Evolutionary conservation across 2,113 vertebrate species (phyloP).

Genomic region (Mus pahari): DNA sequence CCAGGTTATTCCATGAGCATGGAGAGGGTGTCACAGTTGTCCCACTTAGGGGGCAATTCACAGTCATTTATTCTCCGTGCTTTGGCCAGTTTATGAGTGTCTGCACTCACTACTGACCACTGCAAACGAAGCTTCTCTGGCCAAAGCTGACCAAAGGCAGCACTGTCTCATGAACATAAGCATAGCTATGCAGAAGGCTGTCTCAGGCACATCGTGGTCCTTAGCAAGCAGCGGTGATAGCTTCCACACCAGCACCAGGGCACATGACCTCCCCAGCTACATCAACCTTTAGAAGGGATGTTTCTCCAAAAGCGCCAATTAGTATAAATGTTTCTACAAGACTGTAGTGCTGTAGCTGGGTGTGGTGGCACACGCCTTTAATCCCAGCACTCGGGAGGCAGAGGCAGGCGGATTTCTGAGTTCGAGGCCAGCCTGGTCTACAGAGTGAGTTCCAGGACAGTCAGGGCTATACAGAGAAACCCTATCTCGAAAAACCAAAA

Average conservation of each 20-base stretch:
- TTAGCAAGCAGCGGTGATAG: background rate
- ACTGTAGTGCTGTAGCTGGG: background rate
- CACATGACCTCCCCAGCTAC: background rate
- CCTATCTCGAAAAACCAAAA: too few species aligned
- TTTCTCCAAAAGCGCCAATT: constrained; percentile 5
- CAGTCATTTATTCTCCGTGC: background rate
- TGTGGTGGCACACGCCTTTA: too few species aligned
- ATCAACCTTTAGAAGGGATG: background rate
- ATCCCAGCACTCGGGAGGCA: too few species aligned
- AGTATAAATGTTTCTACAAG: constrained; percentile 9
- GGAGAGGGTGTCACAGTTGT: background rate
- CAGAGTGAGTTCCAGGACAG: too few species aligned
- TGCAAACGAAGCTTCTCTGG: background rate
- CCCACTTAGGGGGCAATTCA: background rate
- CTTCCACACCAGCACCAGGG: background rate
- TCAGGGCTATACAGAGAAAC: too few species aligned
- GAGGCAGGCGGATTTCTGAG: too few species aligned
- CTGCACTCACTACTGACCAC: background rate
- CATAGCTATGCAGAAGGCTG: background rate
- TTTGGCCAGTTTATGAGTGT: background rate
- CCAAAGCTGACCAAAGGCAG: background rate
- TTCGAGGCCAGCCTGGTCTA: too few species aligned
- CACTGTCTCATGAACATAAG: background rate
- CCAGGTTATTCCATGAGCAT: background rate
- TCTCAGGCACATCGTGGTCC: background rate